phyloP scores from a whole-genome alignment of 1,140 invertebrate species.

The Cepaea nemoralis region DNA sequence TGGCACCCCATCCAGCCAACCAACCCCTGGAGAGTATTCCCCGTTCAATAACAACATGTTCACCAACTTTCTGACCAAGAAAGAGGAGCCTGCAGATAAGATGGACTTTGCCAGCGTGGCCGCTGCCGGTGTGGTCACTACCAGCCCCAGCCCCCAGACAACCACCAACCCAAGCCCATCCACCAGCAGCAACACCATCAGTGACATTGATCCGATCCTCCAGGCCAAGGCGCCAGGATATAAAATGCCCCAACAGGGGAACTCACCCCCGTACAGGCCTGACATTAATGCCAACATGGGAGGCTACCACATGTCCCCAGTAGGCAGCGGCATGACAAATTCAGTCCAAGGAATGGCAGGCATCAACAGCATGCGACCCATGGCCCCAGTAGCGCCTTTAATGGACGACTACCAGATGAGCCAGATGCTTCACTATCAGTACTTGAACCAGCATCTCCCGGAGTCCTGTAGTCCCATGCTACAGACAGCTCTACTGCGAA shows the following conservation, averaged over 20 bases:
- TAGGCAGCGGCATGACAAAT: not conserved
- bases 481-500: not conserved
- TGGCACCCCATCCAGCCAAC: not conserved
- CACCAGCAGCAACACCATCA: constrained; percentile 75
- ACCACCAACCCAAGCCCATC: constrained; percentile 56
- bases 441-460: not conserved
- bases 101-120: constrained; percentile 84
- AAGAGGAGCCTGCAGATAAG: constrained; percentile 73
- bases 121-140: constrained; percentile 74
- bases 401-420: constrained; percentile 1
- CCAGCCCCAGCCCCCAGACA: constrained; percentile 62
- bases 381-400: not conserved
- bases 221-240: constrained; percentile 70
- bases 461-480: constrained; percentile 4
- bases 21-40: constrained; percentile 78
- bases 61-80: constrained; percentile 78
- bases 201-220: constrained; percentile 72
- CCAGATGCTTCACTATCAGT: not conserved
- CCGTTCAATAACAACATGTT: constrained; percentile 82
- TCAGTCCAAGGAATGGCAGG: not conserved
- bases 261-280: constrained; percentile 50
- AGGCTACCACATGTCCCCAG: constrained; percentile 1
- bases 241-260: constrained; percentile 51
- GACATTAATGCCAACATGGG: constrained; percentile 1
- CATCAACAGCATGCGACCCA: not conserved